A percentile compares a stretch with the other conserved stretches of the same genome.
Conservation (phyloP, 2,113 vertebrate species). For the Grammomys dolichurus region DNA sequence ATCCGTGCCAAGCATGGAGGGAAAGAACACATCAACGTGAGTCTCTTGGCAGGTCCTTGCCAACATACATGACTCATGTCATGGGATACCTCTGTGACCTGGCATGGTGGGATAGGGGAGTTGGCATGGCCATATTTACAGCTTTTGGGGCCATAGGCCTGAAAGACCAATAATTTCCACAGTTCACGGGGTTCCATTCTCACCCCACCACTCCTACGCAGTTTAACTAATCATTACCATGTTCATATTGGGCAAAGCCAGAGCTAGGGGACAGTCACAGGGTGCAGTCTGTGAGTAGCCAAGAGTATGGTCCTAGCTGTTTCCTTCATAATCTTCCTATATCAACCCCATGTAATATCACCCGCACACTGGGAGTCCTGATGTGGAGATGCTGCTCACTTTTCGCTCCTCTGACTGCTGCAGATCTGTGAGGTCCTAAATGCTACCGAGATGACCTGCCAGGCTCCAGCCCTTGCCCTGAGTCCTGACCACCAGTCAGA, state of each 20-base stretch:
- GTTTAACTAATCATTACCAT: background rate
- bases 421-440: slow-evolving; percentile 95
- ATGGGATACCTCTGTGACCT: rapidly evolving
- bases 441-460: slow-evolving; percentile 95
- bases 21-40: slow-evolving; percentile 95
- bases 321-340: rapidly evolving
- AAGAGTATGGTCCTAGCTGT: background rate
- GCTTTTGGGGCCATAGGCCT: background rate
- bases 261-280: background rate
- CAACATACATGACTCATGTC: rapidly evolving
- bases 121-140: background rate
- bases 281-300: background rate
- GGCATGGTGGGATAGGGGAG: background rate
- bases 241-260: rapidly evolving
- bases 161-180: background rate
- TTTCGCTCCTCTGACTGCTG: background rate
- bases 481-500: slow-evolving; percentile 90
- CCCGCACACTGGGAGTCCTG: rapidly evolving
- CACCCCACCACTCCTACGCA: background rate
- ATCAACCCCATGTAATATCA: rapidly evolving
- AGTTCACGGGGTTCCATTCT: background rate
- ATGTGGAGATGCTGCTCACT: rapidly evolving
- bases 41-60: background rate
- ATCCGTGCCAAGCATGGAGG: slow-evolving; percentile 97
- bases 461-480: slow-evolving; percentile 93